Evolutionary conservation across 2,888 invertebrate species (phyloP).

Genomic region (Chorisops tibialis): DNA sequence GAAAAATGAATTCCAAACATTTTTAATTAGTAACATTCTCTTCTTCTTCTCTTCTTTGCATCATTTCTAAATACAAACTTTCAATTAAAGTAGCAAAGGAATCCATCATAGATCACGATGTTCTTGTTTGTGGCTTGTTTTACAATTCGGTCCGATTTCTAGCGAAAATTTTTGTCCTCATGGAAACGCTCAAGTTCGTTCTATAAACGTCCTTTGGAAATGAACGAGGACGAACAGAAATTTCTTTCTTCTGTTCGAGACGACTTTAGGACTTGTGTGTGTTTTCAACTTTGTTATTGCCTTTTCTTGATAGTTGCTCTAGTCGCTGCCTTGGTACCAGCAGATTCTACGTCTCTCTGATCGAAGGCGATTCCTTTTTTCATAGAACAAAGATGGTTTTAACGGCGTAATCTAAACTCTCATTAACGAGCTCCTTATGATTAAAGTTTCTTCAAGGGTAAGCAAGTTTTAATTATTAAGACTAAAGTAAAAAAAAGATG

Average conservation of each 20-base stretch:
- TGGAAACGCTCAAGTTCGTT: too few species aligned
- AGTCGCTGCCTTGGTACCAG: too few species aligned
- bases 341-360: too few species aligned
- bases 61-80: not conserved
- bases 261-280: too few species aligned
- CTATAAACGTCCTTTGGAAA: too few species aligned
- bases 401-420: not conserved
- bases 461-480: not conserved
- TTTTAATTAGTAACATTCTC: not conserved
- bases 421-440: constrained; percentile 5
- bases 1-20: not conserved
- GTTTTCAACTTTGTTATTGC: too few species aligned
- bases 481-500: not conserved
- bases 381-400: too few species aligned
- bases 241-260: too few species aligned
- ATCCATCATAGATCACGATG: not conserved
- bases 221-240: too few species aligned
- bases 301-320: too few species aligned
- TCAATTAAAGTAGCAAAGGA: not conserved
- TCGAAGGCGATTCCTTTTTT: too few species aligned
- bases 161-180: not conserved
- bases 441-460: not conserved
- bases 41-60: not conserved
- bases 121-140: not conserved
- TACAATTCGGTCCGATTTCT: not conserved